Evolutionary conservation across 2,113 vertebrate genomes (phyloP).

Genomic region (Okapia johnstoni): DNA sequence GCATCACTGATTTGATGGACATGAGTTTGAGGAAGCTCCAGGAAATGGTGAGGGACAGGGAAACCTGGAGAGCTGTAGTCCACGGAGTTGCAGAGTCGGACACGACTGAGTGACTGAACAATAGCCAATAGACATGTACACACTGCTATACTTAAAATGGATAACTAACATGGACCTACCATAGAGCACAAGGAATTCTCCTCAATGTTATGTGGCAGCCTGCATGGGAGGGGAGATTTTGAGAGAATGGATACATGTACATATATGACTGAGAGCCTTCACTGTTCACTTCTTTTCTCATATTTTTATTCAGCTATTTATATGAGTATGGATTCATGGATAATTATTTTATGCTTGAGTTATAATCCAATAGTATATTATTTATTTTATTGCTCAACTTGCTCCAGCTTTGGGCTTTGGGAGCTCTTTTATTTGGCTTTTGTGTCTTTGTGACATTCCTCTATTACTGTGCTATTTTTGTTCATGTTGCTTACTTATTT

Average conservation of each 20-base stretch:
- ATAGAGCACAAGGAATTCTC: background rate
- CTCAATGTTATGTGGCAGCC: background rate
- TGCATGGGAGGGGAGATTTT: background rate
- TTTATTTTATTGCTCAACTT: background rate
- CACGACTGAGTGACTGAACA: background rate
- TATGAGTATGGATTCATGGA: background rate
- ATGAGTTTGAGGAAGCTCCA: background rate
- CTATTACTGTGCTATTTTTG: background rate
- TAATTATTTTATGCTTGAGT: background rate
- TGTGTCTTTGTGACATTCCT: background rate
- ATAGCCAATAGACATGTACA: background rate
- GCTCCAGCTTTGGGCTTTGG: background rate
- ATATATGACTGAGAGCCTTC: background rate
- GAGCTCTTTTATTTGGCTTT: background rate
- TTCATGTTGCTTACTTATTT: background rate
- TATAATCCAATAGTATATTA: background rate
- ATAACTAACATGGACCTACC: background rate
- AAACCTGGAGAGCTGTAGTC: background rate
- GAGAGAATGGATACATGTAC: background rate
- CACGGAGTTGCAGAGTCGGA: background rate
- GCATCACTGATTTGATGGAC: background rate
- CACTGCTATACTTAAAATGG: background rate
- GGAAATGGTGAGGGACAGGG: background rate
- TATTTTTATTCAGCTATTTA: background rate
- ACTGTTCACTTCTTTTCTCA: background rate